Percentiles rank a stretch among this genome's conserved stretches.
Evolutionary conservation across 2,888 invertebrate genomes (phyloP).

Genomic region (Aspidapion aeneum): DNA sequence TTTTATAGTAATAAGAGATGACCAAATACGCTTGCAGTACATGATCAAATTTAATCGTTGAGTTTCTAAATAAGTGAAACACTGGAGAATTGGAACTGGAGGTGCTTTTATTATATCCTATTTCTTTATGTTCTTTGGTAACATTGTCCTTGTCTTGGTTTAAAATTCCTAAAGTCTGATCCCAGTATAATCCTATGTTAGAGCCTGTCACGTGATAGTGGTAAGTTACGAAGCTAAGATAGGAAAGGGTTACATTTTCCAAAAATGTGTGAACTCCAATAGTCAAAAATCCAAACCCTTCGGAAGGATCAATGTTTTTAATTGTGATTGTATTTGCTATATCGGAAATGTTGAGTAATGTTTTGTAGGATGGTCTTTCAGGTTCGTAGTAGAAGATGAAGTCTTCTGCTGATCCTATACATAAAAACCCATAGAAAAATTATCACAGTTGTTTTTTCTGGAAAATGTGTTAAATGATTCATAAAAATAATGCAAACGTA

Average conservation of each 20-base stretch:
- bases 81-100: background rate
- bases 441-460: too few relatives aligned
- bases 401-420: background rate
- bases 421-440: too few relatives aligned
- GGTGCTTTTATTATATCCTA: background rate
- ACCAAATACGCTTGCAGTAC: slow-evolving; percentile 25
- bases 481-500: too few relatives aligned
- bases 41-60: slow-evolving; percentile 9
- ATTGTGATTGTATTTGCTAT: background rate
- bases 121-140: background rate
- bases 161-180: slow-evolving; percentile 10
- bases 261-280: slow-evolving; percentile 63
- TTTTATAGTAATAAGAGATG: slow-evolving; percentile 27
- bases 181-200: slow-evolving; percentile 57
- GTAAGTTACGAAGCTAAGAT: slow-evolving; percentile 31
- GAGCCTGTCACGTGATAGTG: slow-evolving; percentile 53
- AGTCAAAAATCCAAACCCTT: slow-evolving; percentile 15
- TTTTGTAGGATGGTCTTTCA: background rate
- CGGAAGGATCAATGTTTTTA: background rate
- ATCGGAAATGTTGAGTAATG: background rate
- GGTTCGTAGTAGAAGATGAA: background rate
- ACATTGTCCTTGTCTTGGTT: background rate
- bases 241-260: slow-evolving; percentile 56
- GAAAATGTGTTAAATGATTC: too few relatives aligned
- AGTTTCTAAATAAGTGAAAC: slow-evolving; percentile 26